Conservation (phyloP, 37 sponge, comb jelly and placozoan genomes). For the Diacarnus erythraeanus region DNA sequence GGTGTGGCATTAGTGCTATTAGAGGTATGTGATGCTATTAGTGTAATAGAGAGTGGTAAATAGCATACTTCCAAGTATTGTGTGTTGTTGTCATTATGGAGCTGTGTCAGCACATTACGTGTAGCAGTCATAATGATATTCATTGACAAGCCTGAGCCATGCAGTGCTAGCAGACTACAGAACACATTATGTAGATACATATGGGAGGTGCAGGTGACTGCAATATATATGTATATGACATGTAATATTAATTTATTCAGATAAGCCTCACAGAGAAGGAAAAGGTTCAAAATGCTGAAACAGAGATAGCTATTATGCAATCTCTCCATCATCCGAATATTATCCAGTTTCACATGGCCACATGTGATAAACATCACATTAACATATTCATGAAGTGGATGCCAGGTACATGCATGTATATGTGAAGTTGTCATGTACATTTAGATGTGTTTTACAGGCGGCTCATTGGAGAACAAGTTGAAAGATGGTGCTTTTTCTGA, state of each 20-base stretch:
- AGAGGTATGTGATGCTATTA: not conserved
- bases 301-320: not conserved
- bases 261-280: too few species aligned
- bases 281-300: too few species aligned
- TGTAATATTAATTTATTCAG: too few species aligned
- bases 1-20: not conserved
- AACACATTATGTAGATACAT: too few species aligned
- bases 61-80: not conserved
- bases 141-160: too few species aligned
- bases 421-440: not conserved
- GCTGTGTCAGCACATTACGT: too few species aligned
- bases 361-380: not conserved
- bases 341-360: not conserved
- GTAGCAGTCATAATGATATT: too few species aligned
- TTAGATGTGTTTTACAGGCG: not conserved
- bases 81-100: too few species aligned
- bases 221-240: too few species aligned
- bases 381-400: conserved; percentile 8
- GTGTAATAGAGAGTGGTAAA: not conserved
- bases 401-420: not conserved
- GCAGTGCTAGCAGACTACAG: too few species aligned
- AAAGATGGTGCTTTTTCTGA: not conserved
- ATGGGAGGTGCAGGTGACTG: too few species aligned
- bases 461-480: not conserved
- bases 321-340: not conserved